Conservation (phyloP, 1,140 invertebrate genomes). For the Amphibalanus amphitrite region DNA sequence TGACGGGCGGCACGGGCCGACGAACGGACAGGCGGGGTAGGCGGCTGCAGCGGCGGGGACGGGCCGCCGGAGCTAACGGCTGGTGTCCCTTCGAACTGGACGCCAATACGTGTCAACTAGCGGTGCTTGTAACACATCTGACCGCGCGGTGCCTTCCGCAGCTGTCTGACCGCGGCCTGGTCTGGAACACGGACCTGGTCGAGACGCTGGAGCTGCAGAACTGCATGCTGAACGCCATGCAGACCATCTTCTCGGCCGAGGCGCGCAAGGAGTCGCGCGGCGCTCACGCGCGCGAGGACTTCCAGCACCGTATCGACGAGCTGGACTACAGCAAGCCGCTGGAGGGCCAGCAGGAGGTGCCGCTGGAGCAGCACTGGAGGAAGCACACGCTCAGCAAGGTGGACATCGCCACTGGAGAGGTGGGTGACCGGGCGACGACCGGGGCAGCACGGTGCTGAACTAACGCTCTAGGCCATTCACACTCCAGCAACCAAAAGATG, state of each 20-base stretch:
- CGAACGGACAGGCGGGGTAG: too few species aligned
- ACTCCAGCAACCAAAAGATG: too few species aligned
- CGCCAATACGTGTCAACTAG: too few species aligned
- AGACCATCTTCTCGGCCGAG: slow-evolving; percentile 80
- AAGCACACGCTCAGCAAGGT: slow-evolving; percentile 78
- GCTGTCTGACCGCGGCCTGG: slow-evolving; percentile 48
- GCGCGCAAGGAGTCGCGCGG: slow-evolving; percentile 92
- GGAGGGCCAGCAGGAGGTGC: slow-evolving; percentile 53
- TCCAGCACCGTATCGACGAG: slow-evolving; percentile 65
- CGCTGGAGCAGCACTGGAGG: slow-evolving; percentile 78
- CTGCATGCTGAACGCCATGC: slow-evolving; percentile 77
- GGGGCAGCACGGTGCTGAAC: too few species aligned
- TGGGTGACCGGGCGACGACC: slow-evolving; percentile 32
- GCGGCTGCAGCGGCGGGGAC: too few species aligned
- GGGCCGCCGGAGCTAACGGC: too few species aligned
- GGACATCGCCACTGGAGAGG: slow-evolving; percentile 51
- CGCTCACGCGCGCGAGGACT: slow-evolving; percentile 62
- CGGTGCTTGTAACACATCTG: too few species aligned
- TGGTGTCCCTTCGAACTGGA: too few species aligned
- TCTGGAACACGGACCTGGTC: slow-evolving; percentile 95
- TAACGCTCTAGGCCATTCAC: too few species aligned
- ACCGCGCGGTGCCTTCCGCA: not conserved
- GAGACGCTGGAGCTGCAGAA: slow-evolving; percentile 96
- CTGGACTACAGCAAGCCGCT: slow-evolving; percentile 82
- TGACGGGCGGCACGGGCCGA: too few species aligned